phyloP scores from a whole-genome alignment of 2,113 vertebrate species.

The Andinoacara biseriatus region DNA sequence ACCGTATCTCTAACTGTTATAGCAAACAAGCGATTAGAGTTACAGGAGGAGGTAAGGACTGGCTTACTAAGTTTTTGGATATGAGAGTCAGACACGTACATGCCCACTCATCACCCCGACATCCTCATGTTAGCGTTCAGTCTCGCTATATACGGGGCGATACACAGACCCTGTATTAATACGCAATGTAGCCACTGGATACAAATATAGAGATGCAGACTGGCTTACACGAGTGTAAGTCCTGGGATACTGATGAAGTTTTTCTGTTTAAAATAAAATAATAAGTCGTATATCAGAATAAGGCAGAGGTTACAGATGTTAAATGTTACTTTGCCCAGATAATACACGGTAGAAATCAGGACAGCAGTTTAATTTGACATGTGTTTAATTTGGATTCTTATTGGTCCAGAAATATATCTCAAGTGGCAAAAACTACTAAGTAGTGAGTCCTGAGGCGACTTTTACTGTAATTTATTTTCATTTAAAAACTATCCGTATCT shows the following conservation, averaged over 20 bases:
- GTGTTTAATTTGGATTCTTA: not conserved
- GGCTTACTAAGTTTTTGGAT: not conserved
- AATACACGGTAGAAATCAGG: not conserved
- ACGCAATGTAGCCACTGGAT: not conserved
- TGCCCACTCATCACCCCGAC: not conserved
- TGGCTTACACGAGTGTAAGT: not conserved
- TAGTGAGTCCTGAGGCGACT: not conserved
- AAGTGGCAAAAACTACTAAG: not conserved
- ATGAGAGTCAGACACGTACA: not conserved
- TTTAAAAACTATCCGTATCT: not conserved
- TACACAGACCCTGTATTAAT: not conserved
- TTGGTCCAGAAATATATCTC: not conserved
- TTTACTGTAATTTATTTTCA: conserved; percentile 4
- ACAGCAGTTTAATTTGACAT: not conserved
- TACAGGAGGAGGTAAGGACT: not conserved
- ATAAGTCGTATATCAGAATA: not conserved
- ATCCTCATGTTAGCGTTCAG: not conserved
- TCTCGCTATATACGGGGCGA: too few relatives aligned
- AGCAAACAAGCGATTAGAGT: not conserved
- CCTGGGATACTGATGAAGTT: not conserved
- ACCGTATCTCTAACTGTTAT: not conserved
- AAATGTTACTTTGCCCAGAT: not conserved
- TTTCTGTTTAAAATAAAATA: not conserved
- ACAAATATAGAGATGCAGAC: not conserved
- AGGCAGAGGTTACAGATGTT: not conserved